Base-by-base conservation (phyloP, 2,888 invertebrate species). In the Drosophila merina region DNA sequence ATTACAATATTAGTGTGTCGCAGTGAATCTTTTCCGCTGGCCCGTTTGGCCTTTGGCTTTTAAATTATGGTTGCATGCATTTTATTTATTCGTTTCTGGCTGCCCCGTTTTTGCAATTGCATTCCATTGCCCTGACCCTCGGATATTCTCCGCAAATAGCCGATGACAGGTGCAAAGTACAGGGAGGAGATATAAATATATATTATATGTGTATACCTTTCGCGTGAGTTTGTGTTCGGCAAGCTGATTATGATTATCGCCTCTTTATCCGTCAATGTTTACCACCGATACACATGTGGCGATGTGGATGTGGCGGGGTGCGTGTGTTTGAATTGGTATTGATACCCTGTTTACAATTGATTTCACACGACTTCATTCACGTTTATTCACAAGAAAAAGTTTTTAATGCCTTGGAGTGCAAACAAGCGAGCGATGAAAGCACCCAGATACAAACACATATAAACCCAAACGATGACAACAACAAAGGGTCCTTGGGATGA, bases 1-100 rank as follows among this genome's bases (percentile, higher is more conserved):
- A 84, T 88, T 79, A 88, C 84, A 88, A 88, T 84, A 84, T 88
- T 84, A 77, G 79, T 88, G 77, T 87, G 86, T 85, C 86, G 88
- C 84, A 87, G 71, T 88, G 76, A 71, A 79, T 85, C 86, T 86
- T 62, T 14, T 26, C 28, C 48, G 7, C 44, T 44, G 31, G 42
- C 52, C 64, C 69, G 62, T 42, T 42, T 88, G 68, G 62, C 69
- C 74, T 81, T 75, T 79, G 59, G 44, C 62, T 74, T 74, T 74
- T 73, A 81, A 82, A 72, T 71, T 63, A 74, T 67, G 73, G 72
- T 74, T 67, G 49, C 31, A 51, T 66, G 67, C 69, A 72, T 67
- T 79, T 76, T 72, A 76, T 74, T 86, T 75, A 80, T 76, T 70
- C 59, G 60, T 55, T 57, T 71, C 54, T 63, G 74, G 57, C 48